phyloP scores from a whole-genome alignment of 2,113 vertebrate genomes.

The Myxocyprinus asiaticus region DNA sequence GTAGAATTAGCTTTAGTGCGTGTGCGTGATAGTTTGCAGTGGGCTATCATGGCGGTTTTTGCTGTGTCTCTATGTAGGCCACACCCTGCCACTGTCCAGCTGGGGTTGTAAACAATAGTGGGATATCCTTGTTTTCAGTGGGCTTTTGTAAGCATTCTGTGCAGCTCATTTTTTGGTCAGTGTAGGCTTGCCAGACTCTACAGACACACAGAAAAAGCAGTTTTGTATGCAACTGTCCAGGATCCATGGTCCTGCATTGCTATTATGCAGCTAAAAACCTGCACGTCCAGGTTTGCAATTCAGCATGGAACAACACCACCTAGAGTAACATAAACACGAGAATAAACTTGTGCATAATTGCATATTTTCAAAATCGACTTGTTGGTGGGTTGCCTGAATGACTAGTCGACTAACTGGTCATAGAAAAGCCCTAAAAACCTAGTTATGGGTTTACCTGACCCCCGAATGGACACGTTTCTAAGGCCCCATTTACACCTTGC shows the following conservation, averaged over 20 bases:
- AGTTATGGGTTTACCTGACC: too few species aligned
- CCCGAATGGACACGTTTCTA: too few species aligned
- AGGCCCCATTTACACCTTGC: too few species aligned
- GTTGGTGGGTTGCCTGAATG: too few species aligned
- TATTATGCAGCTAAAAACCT: constrained; percentile 34
- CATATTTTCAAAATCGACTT: neutral
- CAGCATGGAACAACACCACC: neutral
- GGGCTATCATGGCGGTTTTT: constrained; percentile 34
- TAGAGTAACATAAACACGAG: neutral
- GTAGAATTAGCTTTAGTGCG: neutral
- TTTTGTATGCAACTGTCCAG: constrained; percentile 52
- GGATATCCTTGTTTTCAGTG: constrained; percentile 78
- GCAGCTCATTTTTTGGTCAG: constrained; percentile 45
- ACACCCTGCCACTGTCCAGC: constrained; percentile 69
- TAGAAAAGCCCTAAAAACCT: too few species aligned
- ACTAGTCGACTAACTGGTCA: too few species aligned
- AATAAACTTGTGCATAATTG: neutral
- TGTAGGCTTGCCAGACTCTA: neutral
- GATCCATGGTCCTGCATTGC: constrained; percentile 32
- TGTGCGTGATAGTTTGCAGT: constrained; percentile 19
- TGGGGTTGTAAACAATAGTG: constrained; percentile 73
- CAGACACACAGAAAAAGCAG: constrained; percentile 37
- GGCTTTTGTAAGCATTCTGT: constrained; percentile 41
- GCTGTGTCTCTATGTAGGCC: constrained; percentile 50
- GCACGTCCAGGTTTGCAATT: neutral